Conservation (phyloP, 2,113 vertebrate species). For the Platycercus adscitus region DNA sequence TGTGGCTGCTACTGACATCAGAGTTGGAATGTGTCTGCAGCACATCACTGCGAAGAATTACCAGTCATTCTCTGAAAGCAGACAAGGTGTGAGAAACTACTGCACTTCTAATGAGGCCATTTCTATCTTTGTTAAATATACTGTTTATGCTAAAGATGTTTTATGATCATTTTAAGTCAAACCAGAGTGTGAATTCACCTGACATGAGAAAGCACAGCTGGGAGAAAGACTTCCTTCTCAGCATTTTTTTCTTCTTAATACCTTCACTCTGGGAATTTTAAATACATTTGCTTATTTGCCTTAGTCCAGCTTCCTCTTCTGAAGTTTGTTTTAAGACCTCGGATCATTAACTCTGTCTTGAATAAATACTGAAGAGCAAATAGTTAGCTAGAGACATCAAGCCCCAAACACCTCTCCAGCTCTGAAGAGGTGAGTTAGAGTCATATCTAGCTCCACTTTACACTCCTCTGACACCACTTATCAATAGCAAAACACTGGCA, state of each 20-base stretch:
- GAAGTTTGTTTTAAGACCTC: slow-evolving; percentile 11
- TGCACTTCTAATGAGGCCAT: slow-evolving; percentile 1
- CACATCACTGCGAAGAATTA: neutral
- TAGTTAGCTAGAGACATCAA: neutral
- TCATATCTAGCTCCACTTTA: neutral
- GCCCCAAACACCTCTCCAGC: neutral
- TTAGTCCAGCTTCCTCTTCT: neutral
- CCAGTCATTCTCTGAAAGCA: slow-evolving; percentile 19
- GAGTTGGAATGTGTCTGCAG: slow-evolving; percentile 52
- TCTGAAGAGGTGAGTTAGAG: neutral
- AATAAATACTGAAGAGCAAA: neutral
- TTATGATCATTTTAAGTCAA: slow-evolving; percentile 9
- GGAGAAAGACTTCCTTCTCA: neutral
- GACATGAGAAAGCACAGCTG: slow-evolving; percentile 46
- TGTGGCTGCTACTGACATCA: neutral
- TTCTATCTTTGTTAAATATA: slow-evolving; percentile 45
- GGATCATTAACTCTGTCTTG: neutral
- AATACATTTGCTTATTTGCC: slow-evolving; percentile 10
- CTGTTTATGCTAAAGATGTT: slow-evolving; percentile 44
- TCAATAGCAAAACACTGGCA: neutral
- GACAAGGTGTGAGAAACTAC: slow-evolving; percentile 51
- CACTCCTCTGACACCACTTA: neutral
- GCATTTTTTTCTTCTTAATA: neutral
- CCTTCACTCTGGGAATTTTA: neutral
- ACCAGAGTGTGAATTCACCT: slow-evolving; percentile 36